phyloP scores from a whole-genome alignment of 2,888 invertebrate species.

The Leucophenga maculata region DNA sequence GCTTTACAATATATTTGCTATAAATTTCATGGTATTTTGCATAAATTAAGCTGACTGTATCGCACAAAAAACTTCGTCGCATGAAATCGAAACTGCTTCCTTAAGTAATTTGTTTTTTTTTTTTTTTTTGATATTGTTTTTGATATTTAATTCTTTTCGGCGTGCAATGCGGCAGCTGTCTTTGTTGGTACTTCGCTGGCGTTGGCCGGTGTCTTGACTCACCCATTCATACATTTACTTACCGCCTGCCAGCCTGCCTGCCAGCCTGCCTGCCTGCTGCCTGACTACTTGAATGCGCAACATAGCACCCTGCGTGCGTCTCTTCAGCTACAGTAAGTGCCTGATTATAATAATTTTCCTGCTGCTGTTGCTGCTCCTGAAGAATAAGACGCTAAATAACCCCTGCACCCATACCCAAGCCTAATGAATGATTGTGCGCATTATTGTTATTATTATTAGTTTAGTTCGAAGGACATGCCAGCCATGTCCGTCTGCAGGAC shows the following conservation, averaged over 20 bases:
- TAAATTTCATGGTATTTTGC: neutral
- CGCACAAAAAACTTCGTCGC: neutral
- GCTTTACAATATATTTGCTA: too few relatives aligned
- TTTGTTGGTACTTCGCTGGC: neutral
- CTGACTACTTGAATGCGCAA: neutral
- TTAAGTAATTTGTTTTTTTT: neutral
- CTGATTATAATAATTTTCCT: conserved; percentile 20
- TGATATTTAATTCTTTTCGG: neutral
- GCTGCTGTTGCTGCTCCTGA: too few relatives aligned
- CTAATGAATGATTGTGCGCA: conserved; percentile 22
- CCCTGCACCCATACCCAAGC: conserved; percentile 11
- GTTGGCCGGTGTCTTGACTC: conserved; percentile 1
- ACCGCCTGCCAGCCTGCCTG: neutral
- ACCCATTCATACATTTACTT: neutral
- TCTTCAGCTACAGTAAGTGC: neutral
- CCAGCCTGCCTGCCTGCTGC: neutral
- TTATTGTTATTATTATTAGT: conserved; percentile 18
- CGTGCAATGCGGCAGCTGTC: neutral
- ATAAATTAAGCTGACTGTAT: conserved; percentile 18
- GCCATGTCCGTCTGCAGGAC: conserved; percentile 25
- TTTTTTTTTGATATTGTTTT: neutral
- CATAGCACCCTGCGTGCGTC: conserved; percentile 12
- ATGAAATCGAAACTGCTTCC: conserved; percentile 17
- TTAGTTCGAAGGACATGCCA: conserved; percentile 1
- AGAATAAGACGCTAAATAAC: neutral